Conservation (phyloP, 2,797 vertebrate species). For the Microctenopoma steveboyesi region DNA sequence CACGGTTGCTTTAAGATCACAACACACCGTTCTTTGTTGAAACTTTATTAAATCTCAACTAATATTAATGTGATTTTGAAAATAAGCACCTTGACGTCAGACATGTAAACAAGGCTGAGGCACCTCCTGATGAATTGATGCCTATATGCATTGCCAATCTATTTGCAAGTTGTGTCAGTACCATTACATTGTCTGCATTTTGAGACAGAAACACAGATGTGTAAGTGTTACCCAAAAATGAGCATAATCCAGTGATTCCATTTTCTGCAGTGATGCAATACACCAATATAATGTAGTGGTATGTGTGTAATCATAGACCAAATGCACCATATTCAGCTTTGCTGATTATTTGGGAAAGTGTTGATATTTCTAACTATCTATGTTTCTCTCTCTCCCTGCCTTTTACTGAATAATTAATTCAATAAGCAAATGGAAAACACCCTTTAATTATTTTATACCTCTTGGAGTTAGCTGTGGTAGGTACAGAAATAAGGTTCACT, state of each 20-base stretch:
- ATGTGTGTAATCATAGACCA: background rate
- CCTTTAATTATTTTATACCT: slow-evolving; percentile 25
- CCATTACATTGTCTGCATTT: slow-evolving; percentile 33
- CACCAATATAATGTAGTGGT: background rate
- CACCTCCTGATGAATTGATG: slow-evolving; percentile 28
- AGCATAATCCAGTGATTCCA: background rate
- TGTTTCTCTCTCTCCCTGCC: slow-evolving; percentile 64
- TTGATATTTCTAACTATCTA: slow-evolving; percentile 22
- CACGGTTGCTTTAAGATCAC: too few relatives aligned
- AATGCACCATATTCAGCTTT: slow-evolving; percentile 1
- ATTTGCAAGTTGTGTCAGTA: slow-evolving; percentile 28
- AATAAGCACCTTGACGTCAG: slow-evolving; percentile 6
- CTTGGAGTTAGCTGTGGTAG: slow-evolving; percentile 33
- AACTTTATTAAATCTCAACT: background rate
- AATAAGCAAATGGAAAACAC: slow-evolving; percentile 6
- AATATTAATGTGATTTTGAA: slow-evolving; percentile 1
- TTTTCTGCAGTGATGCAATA: background rate
- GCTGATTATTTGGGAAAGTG: background rate
- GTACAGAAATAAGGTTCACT: slow-evolving; percentile 23
- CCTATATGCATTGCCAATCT: slow-evolving; percentile 48
- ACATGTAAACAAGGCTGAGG: slow-evolving; percentile 2
- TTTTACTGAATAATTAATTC: slow-evolving; percentile 17
- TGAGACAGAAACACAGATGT: slow-evolving; percentile 68
- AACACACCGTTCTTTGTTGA: too few relatives aligned
- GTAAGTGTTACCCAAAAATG: background rate